Percentiles rank a stretch among this genome's conserved stretches.
These are phyloP conservation scores for Anarsia innoxiella DNA, from an alignment of 2,888 invertebrate genomes.

Conservation along the genomic window DNA sequence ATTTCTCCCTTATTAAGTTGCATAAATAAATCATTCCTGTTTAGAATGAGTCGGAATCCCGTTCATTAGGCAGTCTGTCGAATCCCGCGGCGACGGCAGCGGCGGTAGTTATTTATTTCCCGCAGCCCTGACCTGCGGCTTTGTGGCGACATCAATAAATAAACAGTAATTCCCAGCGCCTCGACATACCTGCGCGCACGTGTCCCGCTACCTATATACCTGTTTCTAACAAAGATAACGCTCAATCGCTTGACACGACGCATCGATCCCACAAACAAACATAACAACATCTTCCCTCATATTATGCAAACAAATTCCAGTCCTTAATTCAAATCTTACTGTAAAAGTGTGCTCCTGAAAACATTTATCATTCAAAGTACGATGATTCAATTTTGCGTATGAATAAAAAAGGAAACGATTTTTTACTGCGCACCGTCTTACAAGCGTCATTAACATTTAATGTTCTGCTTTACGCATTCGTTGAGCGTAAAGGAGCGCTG, in stretches of 20 bases:
- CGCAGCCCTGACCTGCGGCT: constrained; percentile 5
- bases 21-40: neutral
- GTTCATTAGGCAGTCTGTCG: constrained; percentile 2
- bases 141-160: constrained; percentile 6
- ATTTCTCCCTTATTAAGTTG: neutral
- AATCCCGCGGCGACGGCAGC: constrained; percentile 1
- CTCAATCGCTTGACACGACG: no score
- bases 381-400: constrained; percentile 5
- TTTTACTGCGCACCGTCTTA: constrained; percentile 14
- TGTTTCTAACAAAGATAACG: no score
- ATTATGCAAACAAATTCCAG: neutral
- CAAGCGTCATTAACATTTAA: constrained; percentile 14
- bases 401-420: constrained; percentile 4
- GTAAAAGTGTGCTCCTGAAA: neutral
- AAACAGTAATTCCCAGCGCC: constrained; percentile 3
- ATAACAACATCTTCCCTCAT: neutral
- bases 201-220: no score
- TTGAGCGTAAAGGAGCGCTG: constrained; percentile 9
- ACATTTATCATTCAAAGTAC: neutral
- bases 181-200: neutral
- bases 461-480: constrained; percentile 9
- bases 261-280: no score
- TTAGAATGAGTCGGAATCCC: neutral
- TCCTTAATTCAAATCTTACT: neutral
- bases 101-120: neutral